Conservation (phyloP, 2,113 vertebrate genomes). For the Rhizomys pruinosus region DNA sequence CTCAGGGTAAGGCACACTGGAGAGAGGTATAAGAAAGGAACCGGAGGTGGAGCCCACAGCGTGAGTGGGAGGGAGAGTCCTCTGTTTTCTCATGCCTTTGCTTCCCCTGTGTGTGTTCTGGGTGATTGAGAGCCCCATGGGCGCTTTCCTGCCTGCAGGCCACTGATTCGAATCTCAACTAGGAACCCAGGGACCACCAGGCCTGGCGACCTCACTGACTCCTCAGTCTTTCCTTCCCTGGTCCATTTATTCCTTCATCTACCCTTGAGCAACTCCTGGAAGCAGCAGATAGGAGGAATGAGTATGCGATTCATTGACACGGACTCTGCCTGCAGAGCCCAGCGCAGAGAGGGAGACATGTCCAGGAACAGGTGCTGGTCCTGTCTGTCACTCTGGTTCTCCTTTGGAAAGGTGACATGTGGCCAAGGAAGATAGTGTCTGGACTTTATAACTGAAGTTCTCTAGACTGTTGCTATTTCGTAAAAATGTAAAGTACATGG, state of each 20-base stretch:
- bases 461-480: background rate
- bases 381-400: too few relatives aligned
- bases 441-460: background rate
- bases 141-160: background rate
- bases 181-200: background rate
- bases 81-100: background rate
- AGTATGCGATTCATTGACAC: background rate
- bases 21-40: background rate
- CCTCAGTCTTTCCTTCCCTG: background rate
- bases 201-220: background rate
- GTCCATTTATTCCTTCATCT: background rate
- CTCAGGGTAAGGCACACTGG: background rate
- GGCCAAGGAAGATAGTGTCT: background rate
- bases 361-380: background rate
- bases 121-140: background rate
- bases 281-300: too few relatives aligned
- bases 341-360: too few relatives aligned
- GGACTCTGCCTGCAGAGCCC: background rate
- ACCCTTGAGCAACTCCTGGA: background rate
- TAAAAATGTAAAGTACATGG: background rate
- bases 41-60: too few relatives aligned
- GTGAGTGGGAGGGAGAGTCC: too few relatives aligned
- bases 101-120: background rate
- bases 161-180: background rate
- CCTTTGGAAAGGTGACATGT: background rate